A percentile compares a stretch with the other conserved stretches of the same genome.
Evolutionary conservation across 1,140 invertebrate genomes (phyloP).

Genomic region (Caenorhabditis briggsae): DNA sequence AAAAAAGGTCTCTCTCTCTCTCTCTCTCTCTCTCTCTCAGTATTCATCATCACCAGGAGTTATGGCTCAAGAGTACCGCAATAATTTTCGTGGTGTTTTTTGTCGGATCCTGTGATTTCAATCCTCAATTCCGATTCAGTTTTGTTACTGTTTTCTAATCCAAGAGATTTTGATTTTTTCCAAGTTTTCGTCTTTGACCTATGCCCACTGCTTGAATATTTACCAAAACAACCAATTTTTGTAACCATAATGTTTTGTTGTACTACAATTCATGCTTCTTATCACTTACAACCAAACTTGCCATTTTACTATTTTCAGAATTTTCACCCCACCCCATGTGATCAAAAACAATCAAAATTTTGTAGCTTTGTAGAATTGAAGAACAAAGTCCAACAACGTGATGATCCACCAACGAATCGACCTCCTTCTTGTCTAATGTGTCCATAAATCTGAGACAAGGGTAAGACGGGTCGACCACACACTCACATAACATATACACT

Average conservation of each 20-base stretch:
- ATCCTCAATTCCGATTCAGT: too few species aligned
- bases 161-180: too few species aligned
- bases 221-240: background rate
- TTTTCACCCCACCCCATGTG: background rate
- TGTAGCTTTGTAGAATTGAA: slow-evolving; percentile 46
- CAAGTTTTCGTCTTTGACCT: background rate
- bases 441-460: slow-evolving; percentile 13
- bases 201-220: background rate
- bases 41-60: too few species aligned
- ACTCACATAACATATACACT: background rate
- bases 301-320: background rate
- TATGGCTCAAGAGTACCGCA: too few species aligned
- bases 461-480: slow-evolving; percentile 13
- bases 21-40: too few species aligned
- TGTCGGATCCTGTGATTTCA: too few species aligned
- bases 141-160: too few species aligned
- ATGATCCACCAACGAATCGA: slow-evolving; percentile 9
- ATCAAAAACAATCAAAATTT: background rate
- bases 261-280: background rate
- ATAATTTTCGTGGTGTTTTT: too few species aligned
- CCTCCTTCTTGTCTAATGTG: slow-evolving; percentile 17
- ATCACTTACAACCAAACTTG: background rate
- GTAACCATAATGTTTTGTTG: slow-evolving; percentile 24
- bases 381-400: slow-evolving; percentile 46
- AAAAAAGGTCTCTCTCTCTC: too few species aligned